Evolutionary conservation across 2,888 invertebrate genomes (phyloP).

Genomic region (Ctena decussata): DNA sequence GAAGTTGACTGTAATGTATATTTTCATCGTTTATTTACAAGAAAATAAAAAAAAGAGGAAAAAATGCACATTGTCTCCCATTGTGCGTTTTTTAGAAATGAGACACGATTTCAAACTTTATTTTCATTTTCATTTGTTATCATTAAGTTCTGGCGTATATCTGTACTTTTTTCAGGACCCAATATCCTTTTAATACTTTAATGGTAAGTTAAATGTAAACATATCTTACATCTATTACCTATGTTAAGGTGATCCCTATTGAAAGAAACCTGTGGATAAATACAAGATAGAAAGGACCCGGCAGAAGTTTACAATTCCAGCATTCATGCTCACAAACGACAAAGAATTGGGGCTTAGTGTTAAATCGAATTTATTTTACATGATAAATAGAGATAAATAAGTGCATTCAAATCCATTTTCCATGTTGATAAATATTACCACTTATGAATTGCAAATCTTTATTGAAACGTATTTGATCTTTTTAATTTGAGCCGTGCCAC

Average conservation of each 20-base stretch:
- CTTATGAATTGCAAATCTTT: neutral
- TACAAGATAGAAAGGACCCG: neutral
- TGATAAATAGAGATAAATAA: neutral
- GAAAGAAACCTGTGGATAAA: neutral
- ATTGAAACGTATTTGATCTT: neutral
- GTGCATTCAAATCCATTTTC: slow-evolving; percentile 8
- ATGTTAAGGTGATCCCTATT: neutral
- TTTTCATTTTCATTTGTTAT: too few species aligned
- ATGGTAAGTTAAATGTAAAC: too few species aligned
- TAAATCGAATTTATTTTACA: neutral
- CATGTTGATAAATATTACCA: neutral
- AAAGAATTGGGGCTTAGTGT: neutral
- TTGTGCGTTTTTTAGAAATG: too few species aligned
- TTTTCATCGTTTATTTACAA: too few species aligned
- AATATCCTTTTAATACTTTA: too few species aligned
- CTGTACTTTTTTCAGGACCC: too few species aligned
- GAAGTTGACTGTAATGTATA: too few species aligned
- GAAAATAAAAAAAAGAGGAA: too few species aligned
- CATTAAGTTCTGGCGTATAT: too few species aligned
- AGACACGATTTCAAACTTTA: too few species aligned
- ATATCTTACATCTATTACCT: neutral
- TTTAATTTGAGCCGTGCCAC: too few species aligned
- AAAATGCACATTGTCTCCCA: too few species aligned
- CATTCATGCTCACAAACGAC: neutral
- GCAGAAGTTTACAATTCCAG: neutral